Conservation (phyloP, 2,888 invertebrate genomes). For the Hydroisotoma schaefferi region DNA sequence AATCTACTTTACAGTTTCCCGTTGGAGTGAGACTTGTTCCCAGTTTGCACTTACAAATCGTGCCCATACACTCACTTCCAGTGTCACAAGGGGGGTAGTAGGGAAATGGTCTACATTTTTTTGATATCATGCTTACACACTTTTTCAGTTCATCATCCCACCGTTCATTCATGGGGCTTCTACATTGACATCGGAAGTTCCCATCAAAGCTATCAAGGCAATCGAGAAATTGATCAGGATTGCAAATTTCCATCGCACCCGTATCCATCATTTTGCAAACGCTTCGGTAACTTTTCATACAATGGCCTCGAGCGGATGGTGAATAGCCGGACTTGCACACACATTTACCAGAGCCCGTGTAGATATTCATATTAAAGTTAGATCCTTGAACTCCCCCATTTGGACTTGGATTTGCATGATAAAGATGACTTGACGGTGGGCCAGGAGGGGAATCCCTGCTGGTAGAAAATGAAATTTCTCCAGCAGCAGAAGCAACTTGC, state of each 20-base stretch:
- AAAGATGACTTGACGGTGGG: slow-evolving; percentile 1
- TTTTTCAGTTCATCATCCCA: slow-evolving; percentile 17
- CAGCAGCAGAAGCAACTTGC: neutral
- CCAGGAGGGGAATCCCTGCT: slow-evolving; percentile 1
- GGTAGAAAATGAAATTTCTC: slow-evolving; percentile 15
- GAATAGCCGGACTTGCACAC: slow-evolving; percentile 32
- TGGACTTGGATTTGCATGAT: slow-evolving; percentile 3
- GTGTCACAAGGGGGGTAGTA: slow-evolving; percentile 29
- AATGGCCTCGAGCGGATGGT: slow-evolving; percentile 17
- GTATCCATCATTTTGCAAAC: slow-evolving; percentile 15
- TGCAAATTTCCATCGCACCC: slow-evolving; percentile 25
- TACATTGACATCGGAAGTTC: slow-evolving; percentile 31
- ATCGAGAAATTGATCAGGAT: slow-evolving; percentile 31
- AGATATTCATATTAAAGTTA: neutral
- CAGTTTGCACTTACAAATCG: slow-evolving; percentile 19
- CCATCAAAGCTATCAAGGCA: slow-evolving; percentile 31
- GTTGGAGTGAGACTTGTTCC: slow-evolving; percentile 25
- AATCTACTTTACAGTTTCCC: slow-evolving; percentile 25
- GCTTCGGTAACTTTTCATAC: slow-evolving; percentile 28
- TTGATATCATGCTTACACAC: slow-evolving; percentile 26
- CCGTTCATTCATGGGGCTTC: slow-evolving; percentile 36
- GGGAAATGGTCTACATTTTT: slow-evolving; percentile 21
- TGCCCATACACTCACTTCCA: slow-evolving; percentile 20
- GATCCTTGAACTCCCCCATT: neutral
- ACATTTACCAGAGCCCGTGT: slow-evolving; percentile 16